Percentiles rank a stretch among this genome's conserved stretches.
These are phyloP conservation scores for Unio pictorum DNA, from an alignment of 2,888 invertebrate species.

Conservation along the genomic window DNA sequence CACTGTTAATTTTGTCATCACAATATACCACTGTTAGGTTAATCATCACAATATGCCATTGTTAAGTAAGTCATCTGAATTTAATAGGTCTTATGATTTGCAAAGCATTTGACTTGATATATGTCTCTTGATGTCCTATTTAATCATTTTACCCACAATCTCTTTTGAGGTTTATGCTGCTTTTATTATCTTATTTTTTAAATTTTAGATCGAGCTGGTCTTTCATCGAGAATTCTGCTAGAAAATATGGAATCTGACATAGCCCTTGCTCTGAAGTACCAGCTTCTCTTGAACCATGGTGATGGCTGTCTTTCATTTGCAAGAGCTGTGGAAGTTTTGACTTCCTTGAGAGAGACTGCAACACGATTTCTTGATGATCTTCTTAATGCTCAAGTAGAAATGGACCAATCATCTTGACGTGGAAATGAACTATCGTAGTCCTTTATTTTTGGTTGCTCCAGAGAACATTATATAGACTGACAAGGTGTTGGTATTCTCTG, in stretches of 20 bases:
- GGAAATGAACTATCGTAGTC: neutral
- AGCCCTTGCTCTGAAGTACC: slow-evolving; percentile 60
- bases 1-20: too few relatives aligned
- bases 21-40: too few relatives aligned
- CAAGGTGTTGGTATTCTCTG: too few relatives aligned
- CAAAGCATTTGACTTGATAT: too few relatives aligned
- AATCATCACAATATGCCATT: too few relatives aligned
- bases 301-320: slow-evolving; percentile 50
- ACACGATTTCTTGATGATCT: slow-evolving; percentile 52
- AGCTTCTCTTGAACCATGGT: slow-evolving; percentile 60
- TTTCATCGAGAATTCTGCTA: slow-evolving; percentile 36
- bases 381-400: slow-evolving; percentile 55
- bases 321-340: slow-evolving; percentile 50
- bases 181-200: slow-evolving; percentile 1
- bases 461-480: too few relatives aligned
- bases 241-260: slow-evolving; percentile 62
- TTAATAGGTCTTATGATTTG: too few relatives aligned
- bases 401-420: slow-evolving; percentile 20
- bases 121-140: too few relatives aligned
- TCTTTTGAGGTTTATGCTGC: too few relatives aligned
- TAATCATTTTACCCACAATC: too few relatives aligned
- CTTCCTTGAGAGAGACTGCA: slow-evolving; percentile 50
- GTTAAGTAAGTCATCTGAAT: too few relatives aligned
- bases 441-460: too few relatives aligned
- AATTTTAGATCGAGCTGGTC: slow-evolving; percentile 49